Conservation (phyloP, 2,113 vertebrate species). For the Notothenia coriiceps region DNA sequence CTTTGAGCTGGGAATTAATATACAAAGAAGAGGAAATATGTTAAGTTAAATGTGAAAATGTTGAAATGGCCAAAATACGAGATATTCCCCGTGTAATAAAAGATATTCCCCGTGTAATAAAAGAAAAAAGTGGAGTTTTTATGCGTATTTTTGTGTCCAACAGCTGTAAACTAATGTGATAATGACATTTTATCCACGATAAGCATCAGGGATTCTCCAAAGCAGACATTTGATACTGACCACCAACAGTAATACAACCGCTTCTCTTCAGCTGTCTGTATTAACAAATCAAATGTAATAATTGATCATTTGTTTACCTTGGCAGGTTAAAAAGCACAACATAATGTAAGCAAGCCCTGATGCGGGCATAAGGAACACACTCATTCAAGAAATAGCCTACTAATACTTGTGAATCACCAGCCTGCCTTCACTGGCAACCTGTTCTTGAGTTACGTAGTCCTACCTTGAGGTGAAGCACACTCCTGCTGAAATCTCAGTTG, state of each 20-base stretch:
- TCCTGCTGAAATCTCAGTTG: slow-evolving; percentile 85
- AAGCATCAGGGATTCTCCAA: not conserved
- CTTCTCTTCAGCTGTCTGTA: not conserved
- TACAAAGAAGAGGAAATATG: not conserved
- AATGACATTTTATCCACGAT: not conserved
- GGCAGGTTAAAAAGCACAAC: not conserved
- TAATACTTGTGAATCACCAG: not conserved
- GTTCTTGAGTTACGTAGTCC: slow-evolving; percentile 55
- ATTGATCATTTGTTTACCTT: not conserved
- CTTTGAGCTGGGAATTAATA: not conserved
- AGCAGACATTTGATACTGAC: not conserved
- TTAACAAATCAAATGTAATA: not conserved
- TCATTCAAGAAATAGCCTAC: not conserved
- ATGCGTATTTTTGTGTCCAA: not conserved
- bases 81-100: not conserved
- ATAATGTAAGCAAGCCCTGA: not conserved
- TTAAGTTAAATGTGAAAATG: not conserved
- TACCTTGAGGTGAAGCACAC: slow-evolving; percentile 88
- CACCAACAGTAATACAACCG: not conserved
- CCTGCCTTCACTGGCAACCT: slow-evolving; percentile 60
- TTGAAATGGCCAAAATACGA: not conserved
- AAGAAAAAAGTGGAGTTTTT: not conserved
- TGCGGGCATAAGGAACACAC: not conserved
- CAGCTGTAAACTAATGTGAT: slow-evolving; percentile 5
- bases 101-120: not conserved